Percentiles rank a stretch among this genome's conserved stretches.
These are phyloP conservation scores for Brachyistius frenatus DNA, from an alignment of 2,113 vertebrate species.

Conservation along the genomic window DNA sequence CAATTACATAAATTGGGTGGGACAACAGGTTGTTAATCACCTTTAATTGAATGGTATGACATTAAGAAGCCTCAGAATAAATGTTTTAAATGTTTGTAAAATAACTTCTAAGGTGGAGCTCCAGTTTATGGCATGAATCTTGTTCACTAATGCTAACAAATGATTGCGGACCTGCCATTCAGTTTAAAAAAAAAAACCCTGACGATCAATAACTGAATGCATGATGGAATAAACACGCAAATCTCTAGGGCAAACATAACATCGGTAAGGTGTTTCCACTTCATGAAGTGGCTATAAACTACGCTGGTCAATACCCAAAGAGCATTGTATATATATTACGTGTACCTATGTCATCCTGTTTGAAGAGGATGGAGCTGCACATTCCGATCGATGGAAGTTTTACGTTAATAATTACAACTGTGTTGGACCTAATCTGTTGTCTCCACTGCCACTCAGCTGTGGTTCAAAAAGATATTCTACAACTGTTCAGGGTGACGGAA, in stretches of 20 bases:
- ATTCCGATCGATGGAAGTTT: conserved; percentile 6
- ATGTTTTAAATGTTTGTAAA: conserved; percentile 3
- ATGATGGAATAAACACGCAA: background rate
- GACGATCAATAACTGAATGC: background rate
- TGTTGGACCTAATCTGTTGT: background rate
- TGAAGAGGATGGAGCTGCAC: background rate
- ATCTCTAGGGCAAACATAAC: background rate
- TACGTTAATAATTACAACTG: no score
- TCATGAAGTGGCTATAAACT: background rate
- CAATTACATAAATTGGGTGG: no score
- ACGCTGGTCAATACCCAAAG: background rate
- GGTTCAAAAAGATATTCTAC: background rate
- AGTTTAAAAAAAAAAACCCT: background rate
- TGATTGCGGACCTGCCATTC: background rate
- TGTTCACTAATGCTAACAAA: no score
- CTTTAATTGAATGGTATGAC: background rate
- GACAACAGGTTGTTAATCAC: background rate
- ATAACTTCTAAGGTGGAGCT: background rate
- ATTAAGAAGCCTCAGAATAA: background rate
- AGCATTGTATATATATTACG: conserved; percentile 14
- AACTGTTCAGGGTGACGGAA: background rate
- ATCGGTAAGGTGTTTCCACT: background rate
- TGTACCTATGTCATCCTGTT: background rate
- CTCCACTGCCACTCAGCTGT: background rate
- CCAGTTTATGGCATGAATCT: background rate